Evolutionary conservation across 2,888 invertebrate species (phyloP).

Genomic region (Ypsolopha sequella): DNA sequence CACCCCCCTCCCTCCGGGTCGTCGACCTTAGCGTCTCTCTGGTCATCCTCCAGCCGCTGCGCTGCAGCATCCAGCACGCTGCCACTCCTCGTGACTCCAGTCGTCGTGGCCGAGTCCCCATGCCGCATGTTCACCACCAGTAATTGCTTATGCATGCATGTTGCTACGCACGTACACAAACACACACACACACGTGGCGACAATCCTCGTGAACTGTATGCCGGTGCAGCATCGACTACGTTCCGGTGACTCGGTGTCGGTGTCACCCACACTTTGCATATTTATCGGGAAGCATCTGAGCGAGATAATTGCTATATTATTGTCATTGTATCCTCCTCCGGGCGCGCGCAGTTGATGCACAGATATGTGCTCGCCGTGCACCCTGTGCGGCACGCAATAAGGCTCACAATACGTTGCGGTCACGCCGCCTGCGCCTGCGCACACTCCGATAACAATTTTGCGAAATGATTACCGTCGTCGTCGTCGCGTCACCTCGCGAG

Average conservation of each 20-base stretch:
- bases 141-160: conserved; percentile 9
- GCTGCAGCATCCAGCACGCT: background rate
- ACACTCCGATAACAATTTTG: background rate
- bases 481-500: background rate
- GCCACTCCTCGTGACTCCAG: too few relatives aligned
- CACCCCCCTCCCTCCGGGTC: conserved; percentile 15
- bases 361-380: too few relatives aligned
- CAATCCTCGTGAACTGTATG: background rate
- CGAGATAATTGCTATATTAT: conserved; percentile 5
- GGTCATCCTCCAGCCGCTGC: background rate
- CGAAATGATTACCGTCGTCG: background rate
- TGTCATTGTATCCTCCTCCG: conserved; percentile 1
- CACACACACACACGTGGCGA: background rate
- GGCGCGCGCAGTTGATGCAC: too few relatives aligned
- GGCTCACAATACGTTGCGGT: background rate
- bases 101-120: too few relatives aligned
- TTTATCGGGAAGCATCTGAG: conserved; percentile 3
- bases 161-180: conserved; percentile 3
- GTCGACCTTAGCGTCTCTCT: background rate
- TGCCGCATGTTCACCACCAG: background rate
- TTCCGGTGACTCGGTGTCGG: background rate
- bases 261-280: conserved; percentile 1
- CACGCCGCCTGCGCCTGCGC: background rate
- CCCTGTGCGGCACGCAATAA: too few relatives aligned
- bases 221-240: background rate